Conservation (phyloP, 2,113 vertebrate species). For the human (Homo sapiens) region DNA sequence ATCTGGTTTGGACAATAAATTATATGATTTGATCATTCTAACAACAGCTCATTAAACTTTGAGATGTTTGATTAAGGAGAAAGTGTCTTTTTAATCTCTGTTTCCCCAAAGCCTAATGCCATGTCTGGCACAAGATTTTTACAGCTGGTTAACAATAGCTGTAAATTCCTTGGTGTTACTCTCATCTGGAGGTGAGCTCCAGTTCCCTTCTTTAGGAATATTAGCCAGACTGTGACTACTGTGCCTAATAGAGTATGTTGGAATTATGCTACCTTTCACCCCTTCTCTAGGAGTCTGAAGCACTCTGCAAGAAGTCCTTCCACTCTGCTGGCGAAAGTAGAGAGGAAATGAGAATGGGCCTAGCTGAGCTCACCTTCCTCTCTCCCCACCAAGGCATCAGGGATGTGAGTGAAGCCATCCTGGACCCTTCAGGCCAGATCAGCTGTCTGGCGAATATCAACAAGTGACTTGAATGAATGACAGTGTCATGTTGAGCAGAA, state of each 20-base stretch:
- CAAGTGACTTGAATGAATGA: not conserved
- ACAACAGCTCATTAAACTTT: not conserved
- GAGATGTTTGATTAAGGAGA: not conserved
- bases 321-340: not conserved
- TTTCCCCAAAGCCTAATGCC: not conserved
- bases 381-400: not conserved
- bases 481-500: not conserved
- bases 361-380: not conserved
- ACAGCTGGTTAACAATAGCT: not conserved
- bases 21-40: not conserved
- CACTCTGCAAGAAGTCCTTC: not conserved
- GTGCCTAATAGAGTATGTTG: not conserved
- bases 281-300: not conserved
- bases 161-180: not conserved
- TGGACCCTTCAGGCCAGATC: not conserved
- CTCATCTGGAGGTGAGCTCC: not conserved
- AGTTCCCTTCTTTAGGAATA: not conserved
- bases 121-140: not conserved
- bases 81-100: not conserved
- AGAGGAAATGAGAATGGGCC: not conserved
- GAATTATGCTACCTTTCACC: not conserved
- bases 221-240: not conserved
- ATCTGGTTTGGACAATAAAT: not conserved
- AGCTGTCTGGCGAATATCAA: not conserved
- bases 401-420: not conserved